Base-by-base conservation (phyloP, 2,797 vertebrate genomes). In the Acanthurus lineatus region DNA sequence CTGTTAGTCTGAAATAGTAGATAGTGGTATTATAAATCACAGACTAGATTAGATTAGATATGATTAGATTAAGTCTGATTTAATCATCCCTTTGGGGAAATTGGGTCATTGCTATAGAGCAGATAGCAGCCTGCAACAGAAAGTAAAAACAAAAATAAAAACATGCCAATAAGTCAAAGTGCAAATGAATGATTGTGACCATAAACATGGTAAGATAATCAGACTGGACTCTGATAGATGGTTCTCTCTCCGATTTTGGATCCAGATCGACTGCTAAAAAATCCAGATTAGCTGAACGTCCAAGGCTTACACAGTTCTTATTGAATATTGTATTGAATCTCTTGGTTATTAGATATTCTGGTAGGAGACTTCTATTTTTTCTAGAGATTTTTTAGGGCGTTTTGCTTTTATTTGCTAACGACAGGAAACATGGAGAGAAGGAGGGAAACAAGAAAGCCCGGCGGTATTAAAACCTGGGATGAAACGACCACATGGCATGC, bases 31-130 rank as follows among this genome's bases (percentile, higher is more conserved):
- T 82, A 84, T 88, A 87, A 87, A 87, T 88, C 76, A 79, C 71
- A 79, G 58, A 78, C 65, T 68, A 79, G 82, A 91, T 89, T 79
- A 71, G 79, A 90, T 88, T 80, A 80, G 64, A 79, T 86, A 35
- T 83, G 79, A 90, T 90, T 72, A 58, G 77, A 91, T 92, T 82
- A 80, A 22, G 70, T 81, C 76, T 77, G 73, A 89, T 88, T 84
- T 80, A 88, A 87, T 85, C 85, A 74, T 68, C 72, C 68, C 77
- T 69, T 42, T 76, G 76, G 82, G 81, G 77, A 88, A 86, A 86
- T 79, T 14, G 38, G 82, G 88, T 84, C 80, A 83, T 77, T 49
- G 52, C 65, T 32, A 32, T 62, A 35, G 79, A 69, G 76, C 79
- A 81, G 76, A 89, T 71, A 73, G 70, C 57, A 54, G 66, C 77